A percentile compares a stretch with the other conserved stretches of the same genome.
phyloP scores from a whole-genome alignment of 2,113 vertebrate genomes.

The Otocyon megalotis region DNA sequence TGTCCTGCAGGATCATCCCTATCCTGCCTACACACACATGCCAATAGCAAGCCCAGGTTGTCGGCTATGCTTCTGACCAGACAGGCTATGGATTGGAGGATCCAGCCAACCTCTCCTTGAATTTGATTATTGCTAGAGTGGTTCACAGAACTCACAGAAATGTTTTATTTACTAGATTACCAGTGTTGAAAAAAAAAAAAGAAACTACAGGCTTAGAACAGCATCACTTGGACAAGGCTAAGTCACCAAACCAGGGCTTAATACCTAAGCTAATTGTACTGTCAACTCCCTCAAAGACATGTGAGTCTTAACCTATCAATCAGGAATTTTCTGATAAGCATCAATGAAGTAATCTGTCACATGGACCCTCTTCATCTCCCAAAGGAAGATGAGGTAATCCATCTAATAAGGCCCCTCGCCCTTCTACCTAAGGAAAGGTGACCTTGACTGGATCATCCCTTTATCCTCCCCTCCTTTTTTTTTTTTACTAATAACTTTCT shows the following conservation, averaged over 20 bases:
- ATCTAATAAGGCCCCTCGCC: not conserved
- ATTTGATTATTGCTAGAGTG: not conserved
- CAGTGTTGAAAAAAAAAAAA: not conserved
- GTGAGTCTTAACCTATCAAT: not conserved
- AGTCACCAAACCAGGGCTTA: not conserved
- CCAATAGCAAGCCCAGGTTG: not conserved
- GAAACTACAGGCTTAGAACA: not conserved
- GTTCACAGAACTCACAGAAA: not conserved
- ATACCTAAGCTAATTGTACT: not conserved
- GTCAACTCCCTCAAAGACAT: not conserved
- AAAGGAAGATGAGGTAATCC: not conserved
- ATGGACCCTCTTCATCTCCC: not conserved
- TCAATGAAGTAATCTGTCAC: not conserved
- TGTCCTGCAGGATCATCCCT: not conserved
- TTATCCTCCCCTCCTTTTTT: not conserved
- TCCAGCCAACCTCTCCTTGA: not conserved
- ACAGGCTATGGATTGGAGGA: not conserved
- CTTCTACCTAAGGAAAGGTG: not conserved
- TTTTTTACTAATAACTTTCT: not conserved
- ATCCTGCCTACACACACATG: not conserved
- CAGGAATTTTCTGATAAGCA: not conserved
- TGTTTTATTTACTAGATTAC: not conserved
- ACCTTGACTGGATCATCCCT: not conserved
- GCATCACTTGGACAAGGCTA: not conserved
- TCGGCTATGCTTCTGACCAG: not conserved